A percentile compares a stretch with the other conserved stretches of the same genome.
phyloP scores from a whole-genome alignment of 2,113 vertebrate species.

The Morone saxatilis region DNA sequence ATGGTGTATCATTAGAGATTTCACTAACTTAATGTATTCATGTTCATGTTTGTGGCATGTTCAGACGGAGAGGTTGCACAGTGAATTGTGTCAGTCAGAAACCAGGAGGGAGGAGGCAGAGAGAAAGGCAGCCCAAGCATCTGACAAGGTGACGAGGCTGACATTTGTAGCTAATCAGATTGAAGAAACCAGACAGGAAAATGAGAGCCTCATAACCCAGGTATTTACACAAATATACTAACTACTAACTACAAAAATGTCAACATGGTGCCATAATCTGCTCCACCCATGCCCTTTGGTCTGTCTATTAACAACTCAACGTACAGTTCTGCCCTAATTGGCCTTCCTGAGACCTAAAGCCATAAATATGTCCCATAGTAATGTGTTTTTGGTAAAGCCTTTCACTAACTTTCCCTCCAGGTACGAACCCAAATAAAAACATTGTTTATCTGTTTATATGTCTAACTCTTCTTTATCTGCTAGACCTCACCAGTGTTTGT shows the following conservation, averaged over 20 bases:
- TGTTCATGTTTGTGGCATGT: constrained; percentile 10
- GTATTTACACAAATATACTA: constrained; percentile 50
- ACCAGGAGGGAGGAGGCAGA: constrained; percentile 70
- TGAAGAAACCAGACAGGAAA: constrained; percentile 65
- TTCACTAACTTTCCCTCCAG: not conserved
- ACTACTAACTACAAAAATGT: not conserved
- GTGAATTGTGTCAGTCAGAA: constrained; percentile 80
- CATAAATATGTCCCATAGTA: not conserved
- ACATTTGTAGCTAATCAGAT: constrained; percentile 52
- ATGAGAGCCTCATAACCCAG: constrained; percentile 59
- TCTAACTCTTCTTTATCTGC: not conserved
- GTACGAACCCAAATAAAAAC: not conserved
- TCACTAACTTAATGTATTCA: not conserved
- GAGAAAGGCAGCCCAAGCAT: constrained; percentile 45
- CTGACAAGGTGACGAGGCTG: constrained; percentile 54
- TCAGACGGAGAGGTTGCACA: constrained; percentile 80
- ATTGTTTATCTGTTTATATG: not conserved
- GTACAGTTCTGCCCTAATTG: not conserved
- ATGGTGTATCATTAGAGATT: not conserved
- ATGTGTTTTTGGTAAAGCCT: not conserved
- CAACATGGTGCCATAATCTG: not conserved
- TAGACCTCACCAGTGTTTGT: constrained; percentile 26
- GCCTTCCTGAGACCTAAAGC: not conserved
- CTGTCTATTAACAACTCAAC: not conserved
- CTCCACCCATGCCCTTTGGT: not conserved